Evolutionary conservation across 1,140 invertebrate genomes (phyloP).

Genomic region (Hypsibius dujardini): DNA sequence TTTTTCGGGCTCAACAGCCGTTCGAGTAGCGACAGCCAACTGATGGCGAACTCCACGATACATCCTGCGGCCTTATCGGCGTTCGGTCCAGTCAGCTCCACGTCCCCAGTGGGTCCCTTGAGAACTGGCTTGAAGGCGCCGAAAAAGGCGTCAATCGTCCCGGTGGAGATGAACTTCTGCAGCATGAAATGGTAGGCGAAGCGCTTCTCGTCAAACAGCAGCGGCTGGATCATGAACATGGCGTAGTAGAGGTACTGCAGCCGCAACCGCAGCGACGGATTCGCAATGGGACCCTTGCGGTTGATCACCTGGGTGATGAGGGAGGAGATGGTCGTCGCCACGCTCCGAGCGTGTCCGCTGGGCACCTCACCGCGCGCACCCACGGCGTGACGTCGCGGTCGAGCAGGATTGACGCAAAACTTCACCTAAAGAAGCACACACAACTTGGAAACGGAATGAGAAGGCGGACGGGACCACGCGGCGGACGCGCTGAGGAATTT

Average conservation of each 20-base stretch:
- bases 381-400: conserved; percentile 40
- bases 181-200: conserved; percentile 73
- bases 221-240: conserved; percentile 65
- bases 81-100: neutral
- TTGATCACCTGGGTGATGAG: conserved; percentile 40
- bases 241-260: conserved; percentile 71
- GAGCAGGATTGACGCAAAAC: conserved; percentile 20
- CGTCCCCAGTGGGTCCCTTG: neutral
- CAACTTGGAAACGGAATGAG: conserved; percentile 7
- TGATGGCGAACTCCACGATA: conserved; percentile 62
- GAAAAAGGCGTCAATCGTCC: conserved; percentile 61
- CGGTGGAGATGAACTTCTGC: conserved; percentile 56
- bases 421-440: neutral
- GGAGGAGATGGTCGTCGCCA: conserved; percentile 53
- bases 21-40: conserved; percentile 64
- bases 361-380: neutral
- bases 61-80: neutral
- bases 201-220: conserved; percentile 74
- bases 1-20: conserved; percentile 73
- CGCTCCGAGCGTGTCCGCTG: conserved; percentile 42
- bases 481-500: too few relatives aligned
- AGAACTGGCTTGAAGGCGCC: conserved; percentile 22
- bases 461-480: conserved; percentile 36
- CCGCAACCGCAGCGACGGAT: conserved; percentile 32
- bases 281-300: neutral